Base-by-base conservation (phyloP, 2,888 invertebrate species). In the Cotesia congregata region DNA sequence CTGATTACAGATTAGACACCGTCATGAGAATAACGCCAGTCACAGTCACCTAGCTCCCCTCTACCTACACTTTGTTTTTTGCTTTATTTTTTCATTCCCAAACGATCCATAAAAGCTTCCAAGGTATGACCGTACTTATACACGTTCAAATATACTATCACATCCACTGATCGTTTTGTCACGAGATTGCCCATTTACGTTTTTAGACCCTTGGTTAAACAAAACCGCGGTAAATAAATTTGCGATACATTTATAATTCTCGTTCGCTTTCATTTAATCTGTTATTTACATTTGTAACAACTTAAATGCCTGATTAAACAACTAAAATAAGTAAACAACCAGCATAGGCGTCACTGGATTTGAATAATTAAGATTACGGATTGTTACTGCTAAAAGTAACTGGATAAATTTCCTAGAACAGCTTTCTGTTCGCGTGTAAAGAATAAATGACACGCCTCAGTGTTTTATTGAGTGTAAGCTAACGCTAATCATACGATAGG, bases 1-100 rank as follows among this genome's bases (percentile, higher is more conserved):
- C 84, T 83, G 84, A 85, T 85, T 83, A 82, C 76, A 83, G 83
- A 85, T 85, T 84, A 83, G 83, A 80, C 78, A 75, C 79, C 61
- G 71, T 79, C 72, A 77, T 61, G 80, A 81, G 83, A 84, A 83
- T 83, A 83, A 84, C 80, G 83, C 83, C 83, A 83, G 83, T 84
- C 84, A 84, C 83, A 83, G 82, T 84, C 84, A 84, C 83, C 82
- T 81, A 78, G 81, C 80, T 80, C 65, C 77, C 77, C 76, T n/a
- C 12, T 12, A 38, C 30, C 39, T 39, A n/a, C 38, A 17, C 64
- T 64, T n/a, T 64, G 6, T 64, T 39, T n/a, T 38, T 12, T 67
- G 50, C 12, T 50, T 50, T 50, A 50, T 50, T 50, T 50, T 50
- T 50, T 1, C 7, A 50, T 12, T 50, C 62, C 70, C 60, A 70